Percentiles rank a stretch among this genome's conserved stretches.
phyloP scores from a whole-genome alignment of 2,888 invertebrate species.

The Amphipoea lucens region DNA sequence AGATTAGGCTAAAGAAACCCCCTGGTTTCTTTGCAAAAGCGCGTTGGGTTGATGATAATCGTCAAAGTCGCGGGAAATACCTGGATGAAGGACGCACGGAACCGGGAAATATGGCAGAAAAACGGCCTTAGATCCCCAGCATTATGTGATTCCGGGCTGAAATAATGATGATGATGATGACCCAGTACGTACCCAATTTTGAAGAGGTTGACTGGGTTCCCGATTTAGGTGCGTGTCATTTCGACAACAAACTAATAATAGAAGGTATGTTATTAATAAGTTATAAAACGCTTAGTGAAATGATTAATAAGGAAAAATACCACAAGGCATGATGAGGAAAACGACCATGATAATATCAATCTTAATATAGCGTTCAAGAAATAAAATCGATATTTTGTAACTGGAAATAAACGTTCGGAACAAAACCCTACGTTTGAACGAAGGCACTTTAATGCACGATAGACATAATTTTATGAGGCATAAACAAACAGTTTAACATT shows the following conservation, averaged over 20 bases:
- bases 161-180: background rate
- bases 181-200: background rate
- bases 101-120: too few relatives aligned
- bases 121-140: background rate
- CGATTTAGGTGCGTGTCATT: background rate
- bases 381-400: conserved; percentile 19
- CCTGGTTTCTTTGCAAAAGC: too few relatives aligned
- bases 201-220: background rate
- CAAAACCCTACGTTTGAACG: conserved; percentile 22
- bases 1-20: too few relatives aligned
- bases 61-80: too few relatives aligned
- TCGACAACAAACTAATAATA: background rate
- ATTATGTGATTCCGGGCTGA: background rate
- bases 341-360: conserved; percentile 19
- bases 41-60: too few relatives aligned
- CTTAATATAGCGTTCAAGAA: conserved; percentile 4
- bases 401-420: conserved; percentile 27
- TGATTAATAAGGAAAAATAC: conserved; percentile 24
- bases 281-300: conserved; percentile 25
- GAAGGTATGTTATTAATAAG: background rate
- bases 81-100: too few relatives aligned
- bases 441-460: conserved; percentile 6
- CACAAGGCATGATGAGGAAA: conserved; percentile 38
- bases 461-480: conserved; percentile 31
- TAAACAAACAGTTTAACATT: conserved; percentile 33